phyloP scores from a whole-genome alignment of 2,888 invertebrate species.

The Phrixothrix hirtus region DNA sequence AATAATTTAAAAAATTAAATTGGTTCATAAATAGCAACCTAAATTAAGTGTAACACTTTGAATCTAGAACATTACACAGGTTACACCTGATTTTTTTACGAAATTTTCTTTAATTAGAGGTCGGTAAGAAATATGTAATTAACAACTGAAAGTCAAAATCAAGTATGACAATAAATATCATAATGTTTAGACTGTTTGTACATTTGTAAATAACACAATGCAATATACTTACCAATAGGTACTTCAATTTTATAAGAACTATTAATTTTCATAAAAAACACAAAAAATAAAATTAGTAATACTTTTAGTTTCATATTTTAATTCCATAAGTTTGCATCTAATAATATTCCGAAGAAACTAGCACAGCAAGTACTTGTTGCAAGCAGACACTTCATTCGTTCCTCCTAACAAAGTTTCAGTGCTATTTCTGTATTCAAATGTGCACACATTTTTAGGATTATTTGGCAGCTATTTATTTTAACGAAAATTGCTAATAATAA shows the following conservation, averaged over 20 bases:
- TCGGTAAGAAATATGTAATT: not conserved
- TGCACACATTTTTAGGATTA: slow-evolving; percentile 24
- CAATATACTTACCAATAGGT: not conserved
- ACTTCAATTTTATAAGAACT: not conserved
- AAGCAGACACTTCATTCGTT: slow-evolving; percentile 15
- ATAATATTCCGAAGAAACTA: not conserved
- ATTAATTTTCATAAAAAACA: not conserved
- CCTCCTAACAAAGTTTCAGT: slow-evolving; percentile 20
- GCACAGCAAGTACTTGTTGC: slow-evolving; percentile 5
- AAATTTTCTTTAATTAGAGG: too few relatives aligned
- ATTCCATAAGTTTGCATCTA: not conserved
- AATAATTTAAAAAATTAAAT: too few relatives aligned
- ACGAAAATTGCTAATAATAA: not conserved
- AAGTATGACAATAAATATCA: not conserved
- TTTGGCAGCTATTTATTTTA: slow-evolving; percentile 3
- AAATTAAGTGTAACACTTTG: too few relatives aligned
- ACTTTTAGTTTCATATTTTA: not conserved
- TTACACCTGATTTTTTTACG: too few relatives aligned
- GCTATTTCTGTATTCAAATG: slow-evolving; percentile 21
- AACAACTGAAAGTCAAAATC: not conserved
- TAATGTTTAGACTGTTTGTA: not conserved
- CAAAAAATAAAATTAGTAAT: not conserved
- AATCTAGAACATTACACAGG: too few relatives aligned
- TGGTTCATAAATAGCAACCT: too few relatives aligned
- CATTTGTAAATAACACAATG: not conserved